Evolutionary conservation across 1,140 invertebrate species (phyloP).

Genomic region (Drosophila sturtevanti): DNA sequence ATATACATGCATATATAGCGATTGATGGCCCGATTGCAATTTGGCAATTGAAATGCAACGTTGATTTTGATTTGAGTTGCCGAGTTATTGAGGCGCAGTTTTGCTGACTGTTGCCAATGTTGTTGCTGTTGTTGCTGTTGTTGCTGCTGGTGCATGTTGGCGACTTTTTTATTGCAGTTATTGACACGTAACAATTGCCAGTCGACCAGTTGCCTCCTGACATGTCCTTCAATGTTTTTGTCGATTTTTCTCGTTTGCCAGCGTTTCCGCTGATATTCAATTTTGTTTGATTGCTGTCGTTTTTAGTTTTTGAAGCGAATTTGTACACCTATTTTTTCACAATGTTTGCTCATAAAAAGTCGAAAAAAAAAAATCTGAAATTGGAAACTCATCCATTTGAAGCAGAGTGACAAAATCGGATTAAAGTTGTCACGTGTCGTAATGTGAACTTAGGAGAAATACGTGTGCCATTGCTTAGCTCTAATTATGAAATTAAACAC

Average conservation of each 20-base stretch:
- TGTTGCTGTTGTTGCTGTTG: conserved; percentile 4
- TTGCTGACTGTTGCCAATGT: conserved; percentile 8
- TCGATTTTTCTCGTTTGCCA: conserved; percentile 53
- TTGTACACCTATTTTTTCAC: conserved; percentile 65
- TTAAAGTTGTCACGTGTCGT: conserved; percentile 66
- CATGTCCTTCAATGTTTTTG: conserved; percentile 27
- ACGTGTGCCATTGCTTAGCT: conserved; percentile 63
- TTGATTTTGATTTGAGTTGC: conserved; percentile 72
- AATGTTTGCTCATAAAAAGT: conserved; percentile 69
- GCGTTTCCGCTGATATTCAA: conserved; percentile 74
- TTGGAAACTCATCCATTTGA: conserved; percentile 21
- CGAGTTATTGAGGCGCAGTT: conserved; percentile 71
- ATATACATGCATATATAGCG: conserved; percentile 29
- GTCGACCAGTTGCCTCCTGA: conserved; percentile 13
- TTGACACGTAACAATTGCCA: conserved; percentile 78
- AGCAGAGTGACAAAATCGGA: conserved; percentile 53
- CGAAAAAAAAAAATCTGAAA: conserved; percentile 36
- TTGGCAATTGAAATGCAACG: conserved; percentile 79
- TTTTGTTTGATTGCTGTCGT: conserved; percentile 79
- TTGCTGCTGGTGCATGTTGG: conserved; percentile 37
- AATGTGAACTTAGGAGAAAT: conserved; percentile 48
- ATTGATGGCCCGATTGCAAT: conserved; percentile 60
- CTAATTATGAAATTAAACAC: conserved; percentile 79
- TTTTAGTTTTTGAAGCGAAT: conserved; percentile 68
- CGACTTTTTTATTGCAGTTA: conserved; percentile 73